These are phyloP conservation scores for Eclectus roratus DNA, from an alignment of 2,113 vertebrate genomes.

Conservation along the genomic window DNA sequence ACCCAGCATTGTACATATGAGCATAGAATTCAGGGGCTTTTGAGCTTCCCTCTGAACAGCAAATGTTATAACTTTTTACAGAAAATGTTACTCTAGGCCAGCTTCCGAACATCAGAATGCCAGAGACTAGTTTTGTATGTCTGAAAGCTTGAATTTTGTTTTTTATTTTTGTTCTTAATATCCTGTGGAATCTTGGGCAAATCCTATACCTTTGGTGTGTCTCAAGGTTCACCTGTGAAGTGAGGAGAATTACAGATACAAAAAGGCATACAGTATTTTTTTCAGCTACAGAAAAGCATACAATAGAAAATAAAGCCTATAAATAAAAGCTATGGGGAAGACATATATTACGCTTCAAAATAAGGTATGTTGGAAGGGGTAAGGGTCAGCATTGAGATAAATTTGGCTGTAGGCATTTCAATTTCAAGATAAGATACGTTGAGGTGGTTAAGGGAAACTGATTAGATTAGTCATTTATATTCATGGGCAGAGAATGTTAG, in stretches of 20 bases:
- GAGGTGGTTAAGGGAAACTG: slow-evolving; percentile 59
- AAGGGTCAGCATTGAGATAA: slow-evolving; percentile 49
- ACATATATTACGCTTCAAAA: slow-evolving; percentile 50
- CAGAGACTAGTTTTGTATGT: background rate
- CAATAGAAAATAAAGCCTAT: slow-evolving; percentile 22
- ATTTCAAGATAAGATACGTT: slow-evolving; percentile 50
- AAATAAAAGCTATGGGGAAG: slow-evolving; percentile 40
- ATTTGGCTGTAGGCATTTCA: slow-evolving; percentile 65
- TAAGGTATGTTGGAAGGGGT: slow-evolving; percentile 29
- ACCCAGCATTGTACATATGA: background rate
- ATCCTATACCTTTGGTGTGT: background rate
- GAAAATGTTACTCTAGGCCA: background rate
- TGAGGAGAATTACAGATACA: background rate
- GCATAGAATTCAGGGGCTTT: background rate
- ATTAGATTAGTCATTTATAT: slow-evolving; percentile 65
- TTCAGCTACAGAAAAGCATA: background rate
- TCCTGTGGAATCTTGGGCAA: background rate
- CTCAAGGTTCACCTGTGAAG: background rate
- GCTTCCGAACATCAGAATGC: background rate
- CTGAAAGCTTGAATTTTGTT: background rate
- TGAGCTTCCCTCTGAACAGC: background rate
- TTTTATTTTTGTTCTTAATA: background rate
- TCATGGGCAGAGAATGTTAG: slow-evolving; percentile 17
- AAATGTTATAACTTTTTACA: background rate
- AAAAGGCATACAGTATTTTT: background rate